Evolutionary conservation across 2,888 invertebrate species (phyloP).

Genomic region (Acleris holmiana): DNA sequence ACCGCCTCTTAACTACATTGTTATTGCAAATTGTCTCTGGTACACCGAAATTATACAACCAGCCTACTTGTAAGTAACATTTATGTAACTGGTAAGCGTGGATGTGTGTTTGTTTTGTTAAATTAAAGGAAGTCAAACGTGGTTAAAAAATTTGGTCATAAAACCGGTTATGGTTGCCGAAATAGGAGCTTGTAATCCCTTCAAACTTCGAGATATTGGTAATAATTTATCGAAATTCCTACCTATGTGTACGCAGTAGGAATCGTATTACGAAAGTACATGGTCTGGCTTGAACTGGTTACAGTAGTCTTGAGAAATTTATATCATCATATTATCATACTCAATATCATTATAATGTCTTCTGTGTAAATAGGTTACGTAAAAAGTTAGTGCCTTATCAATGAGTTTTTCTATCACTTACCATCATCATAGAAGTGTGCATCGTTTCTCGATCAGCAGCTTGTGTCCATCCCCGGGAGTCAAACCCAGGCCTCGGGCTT

Average conservation of each 20-base stretch:
- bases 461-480: conserved; percentile 65
- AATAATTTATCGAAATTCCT: not conserved
- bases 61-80: not conserved
- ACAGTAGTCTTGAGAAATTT: not conserved
- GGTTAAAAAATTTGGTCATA: too few relatives aligned
- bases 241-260: not conserved
- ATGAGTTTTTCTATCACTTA: conserved; percentile 50
- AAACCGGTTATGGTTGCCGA: too few relatives aligned
- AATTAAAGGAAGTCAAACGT: too few relatives aligned
- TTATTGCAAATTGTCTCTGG: conserved; percentile 10
- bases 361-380: too few relatives aligned
- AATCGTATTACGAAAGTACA: not conserved
- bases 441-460: conserved; percentile 57
- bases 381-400: too few relatives aligned
- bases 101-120: too few relatives aligned
- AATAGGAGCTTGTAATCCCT: too few relatives aligned
- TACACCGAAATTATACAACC: conserved; percentile 2
- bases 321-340: too few relatives aligned
- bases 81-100: too few relatives aligned
- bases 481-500: conserved; percentile 68
- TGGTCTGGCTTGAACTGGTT: not conserved
- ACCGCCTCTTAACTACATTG: conserved; percentile 17
- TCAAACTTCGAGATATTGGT: too few relatives aligned
- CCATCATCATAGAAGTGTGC: conserved; percentile 82
- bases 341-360: too few relatives aligned